phyloP scores from a whole-genome alignment of 2,888 invertebrate genomes.

The Ellobium chinense region DNA sequence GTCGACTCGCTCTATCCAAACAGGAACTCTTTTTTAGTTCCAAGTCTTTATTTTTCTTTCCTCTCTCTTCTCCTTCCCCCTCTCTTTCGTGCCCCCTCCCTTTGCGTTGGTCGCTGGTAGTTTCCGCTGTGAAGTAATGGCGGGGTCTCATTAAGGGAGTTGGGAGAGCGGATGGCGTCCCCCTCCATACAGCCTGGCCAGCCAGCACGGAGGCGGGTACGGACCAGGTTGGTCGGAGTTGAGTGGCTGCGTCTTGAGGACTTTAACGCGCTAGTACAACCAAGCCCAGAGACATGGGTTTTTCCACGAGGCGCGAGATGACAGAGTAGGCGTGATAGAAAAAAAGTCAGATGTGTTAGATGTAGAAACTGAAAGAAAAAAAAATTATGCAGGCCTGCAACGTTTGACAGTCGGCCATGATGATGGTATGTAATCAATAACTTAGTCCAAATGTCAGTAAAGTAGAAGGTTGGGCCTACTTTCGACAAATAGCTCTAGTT shows the following conservation, averaged over 20 bases:
- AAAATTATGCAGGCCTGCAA: too few relatives aligned
- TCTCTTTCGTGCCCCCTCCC: neutral
- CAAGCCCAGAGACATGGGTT: neutral
- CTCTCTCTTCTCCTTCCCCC: neutral
- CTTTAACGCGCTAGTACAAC: neutral
- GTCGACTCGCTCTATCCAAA: constrained; percentile 6
- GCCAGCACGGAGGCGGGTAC: constrained; percentile 8
- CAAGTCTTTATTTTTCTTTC: neutral
- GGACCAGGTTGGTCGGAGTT: neutral
- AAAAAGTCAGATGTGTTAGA: too few relatives aligned
- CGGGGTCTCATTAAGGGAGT: constrained; percentile 11
- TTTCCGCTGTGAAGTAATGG: constrained; percentile 13
- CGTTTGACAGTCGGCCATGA: too few relatives aligned
- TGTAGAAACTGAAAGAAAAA: too few relatives aligned
- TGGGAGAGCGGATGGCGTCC: neutral
- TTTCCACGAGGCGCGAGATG: neutral
- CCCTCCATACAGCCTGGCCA: too few relatives aligned
- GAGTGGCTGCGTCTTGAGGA: constrained; percentile 20
- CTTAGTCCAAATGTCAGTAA: too few relatives aligned
- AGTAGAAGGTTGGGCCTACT: too few relatives aligned
- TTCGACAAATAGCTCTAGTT: too few relatives aligned
- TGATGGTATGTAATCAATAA: too few relatives aligned
- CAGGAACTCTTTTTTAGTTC: neutral
- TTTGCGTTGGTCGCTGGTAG: constrained; percentile 16
- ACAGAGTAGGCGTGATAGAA: too few relatives aligned